Conservation (phyloP, 2,888 invertebrate species). For the Thereva unica region DNA sequence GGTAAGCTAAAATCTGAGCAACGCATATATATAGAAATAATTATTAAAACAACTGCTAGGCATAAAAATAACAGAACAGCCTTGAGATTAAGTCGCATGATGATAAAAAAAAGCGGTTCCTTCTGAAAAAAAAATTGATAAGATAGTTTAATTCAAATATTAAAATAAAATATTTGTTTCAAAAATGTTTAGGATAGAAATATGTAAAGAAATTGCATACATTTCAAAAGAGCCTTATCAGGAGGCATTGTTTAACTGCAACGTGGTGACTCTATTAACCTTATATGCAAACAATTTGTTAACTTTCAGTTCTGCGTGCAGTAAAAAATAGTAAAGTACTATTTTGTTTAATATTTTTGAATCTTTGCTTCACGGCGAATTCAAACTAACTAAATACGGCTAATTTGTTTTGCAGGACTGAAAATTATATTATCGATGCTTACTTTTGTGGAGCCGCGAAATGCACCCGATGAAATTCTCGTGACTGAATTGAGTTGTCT, state of each 20-base stretch:
- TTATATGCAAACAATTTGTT: too few relatives aligned
- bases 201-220: too few relatives aligned
- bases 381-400: too few relatives aligned
- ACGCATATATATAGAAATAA: constrained; percentile 74
- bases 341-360: too few relatives aligned
- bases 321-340: too few relatives aligned
- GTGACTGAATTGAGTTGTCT: constrained; percentile 21
- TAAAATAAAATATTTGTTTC: not conserved
- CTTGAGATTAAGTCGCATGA: constrained; percentile 80
- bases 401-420: too few relatives aligned
- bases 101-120: constrained; percentile 62
- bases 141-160: not conserved
- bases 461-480: constrained; percentile 5
- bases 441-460: constrained; percentile 31
- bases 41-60: constrained; percentile 68
- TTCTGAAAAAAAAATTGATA: constrained; percentile 47
- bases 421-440: not conserved
- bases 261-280: too few relatives aligned
- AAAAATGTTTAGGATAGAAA: too few relatives aligned
- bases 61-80: constrained; percentile 69
- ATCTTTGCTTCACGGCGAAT: too few relatives aligned
- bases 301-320: too few relatives aligned
- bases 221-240: too few relatives aligned
- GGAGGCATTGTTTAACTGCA: too few relatives aligned
- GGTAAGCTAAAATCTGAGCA: constrained; percentile 66